These are phyloP conservation scores for Omphaloscelis lunosa DNA, from an alignment of 2,888 invertebrate species.

Conservation along the genomic window DNA sequence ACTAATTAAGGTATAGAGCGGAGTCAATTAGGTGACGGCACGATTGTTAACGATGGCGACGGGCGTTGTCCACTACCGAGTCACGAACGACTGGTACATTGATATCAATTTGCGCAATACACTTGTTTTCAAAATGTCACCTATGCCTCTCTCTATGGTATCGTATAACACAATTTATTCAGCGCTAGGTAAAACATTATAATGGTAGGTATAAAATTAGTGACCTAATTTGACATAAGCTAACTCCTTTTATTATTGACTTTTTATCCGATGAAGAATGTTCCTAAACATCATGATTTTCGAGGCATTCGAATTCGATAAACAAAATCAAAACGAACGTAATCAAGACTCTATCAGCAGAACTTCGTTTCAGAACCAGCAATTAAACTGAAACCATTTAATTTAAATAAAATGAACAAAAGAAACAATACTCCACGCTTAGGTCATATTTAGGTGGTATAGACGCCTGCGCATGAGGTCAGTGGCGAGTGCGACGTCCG, in stretches of 20 bases:
- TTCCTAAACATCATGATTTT: background rate
- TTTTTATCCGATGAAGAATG: background rate
- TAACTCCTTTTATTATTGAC: background rate
- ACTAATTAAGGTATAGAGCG: slow-evolving; percentile 77
- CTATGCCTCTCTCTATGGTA: background rate
- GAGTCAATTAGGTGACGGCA: slow-evolving; percentile 80
- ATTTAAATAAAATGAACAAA: slow-evolving; percentile 54
- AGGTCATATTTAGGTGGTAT: slow-evolving; percentile 82
- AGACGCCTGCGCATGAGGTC: slow-evolving; percentile 81
- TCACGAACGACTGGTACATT: slow-evolving; percentile 63
- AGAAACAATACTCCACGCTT: slow-evolving; percentile 73
- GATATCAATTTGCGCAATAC: slow-evolving; percentile 49
- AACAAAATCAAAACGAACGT: no score
- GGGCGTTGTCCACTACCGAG: slow-evolving; percentile 60
- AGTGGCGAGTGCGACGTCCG: slow-evolving; percentile 84
- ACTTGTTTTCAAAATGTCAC: slow-evolving; percentile 40
- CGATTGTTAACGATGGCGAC: slow-evolving; percentile 74
- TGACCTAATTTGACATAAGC: background rate
- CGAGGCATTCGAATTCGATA: no score
- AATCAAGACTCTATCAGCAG: background rate
- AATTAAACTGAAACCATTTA: slow-evolving; percentile 36
- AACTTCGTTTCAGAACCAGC: slow-evolving; percentile 7
- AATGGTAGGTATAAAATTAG: background rate
- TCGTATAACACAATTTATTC: slow-evolving; percentile 19
- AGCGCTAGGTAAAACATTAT: background rate